Percentiles rank a stretch among this genome's conserved stretches.
Evolutionary conservation across 2,113 vertebrate genomes (phyloP).

Genomic region (Chaenogobius annularis): DNA sequence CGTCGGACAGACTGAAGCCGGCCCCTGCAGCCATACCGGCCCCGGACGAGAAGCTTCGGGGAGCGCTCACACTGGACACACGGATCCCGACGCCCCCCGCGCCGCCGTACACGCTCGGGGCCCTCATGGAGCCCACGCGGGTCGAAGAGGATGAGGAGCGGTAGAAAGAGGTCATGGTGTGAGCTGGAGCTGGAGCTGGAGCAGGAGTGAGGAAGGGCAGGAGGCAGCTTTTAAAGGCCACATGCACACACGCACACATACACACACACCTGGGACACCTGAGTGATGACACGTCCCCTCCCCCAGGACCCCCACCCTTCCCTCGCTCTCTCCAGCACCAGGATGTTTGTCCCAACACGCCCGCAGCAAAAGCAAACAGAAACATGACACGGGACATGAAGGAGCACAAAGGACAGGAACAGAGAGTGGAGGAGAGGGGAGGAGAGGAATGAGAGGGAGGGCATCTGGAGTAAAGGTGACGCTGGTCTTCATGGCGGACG

Average conservation of each 20-base stretch:
- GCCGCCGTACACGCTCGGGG: constrained; percentile 64
- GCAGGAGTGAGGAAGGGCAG: neutral
- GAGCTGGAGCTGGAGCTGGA: neutral
- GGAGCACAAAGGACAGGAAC: neutral
- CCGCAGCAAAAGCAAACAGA: neutral
- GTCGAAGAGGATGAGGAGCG: neutral
- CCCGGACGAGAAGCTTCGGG: constrained; percentile 2
- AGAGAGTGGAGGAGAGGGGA: neutral
- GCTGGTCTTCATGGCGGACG: no score
- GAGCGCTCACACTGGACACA: constrained; percentile 38
- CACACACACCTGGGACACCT: no score
- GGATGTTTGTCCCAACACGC: constrained; percentile 1
- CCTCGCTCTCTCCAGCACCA: neutral
- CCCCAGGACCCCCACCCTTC: neutral
- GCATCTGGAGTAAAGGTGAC: no score
- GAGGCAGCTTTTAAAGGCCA: no score
- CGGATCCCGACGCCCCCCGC: constrained; percentile 45
- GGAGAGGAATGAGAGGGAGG: neutral
- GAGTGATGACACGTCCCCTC: neutral
- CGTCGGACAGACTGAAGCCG: neutral
- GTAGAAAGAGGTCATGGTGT: neutral
- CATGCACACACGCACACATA: no score
- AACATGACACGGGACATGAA: neutral
- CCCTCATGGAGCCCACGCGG: neutral
- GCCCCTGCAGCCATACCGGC: neutral